Evolutionary conservation across 2,797 vertebrate genomes (phyloP).

Genomic region (Mormyrops attenuatus): DNA sequence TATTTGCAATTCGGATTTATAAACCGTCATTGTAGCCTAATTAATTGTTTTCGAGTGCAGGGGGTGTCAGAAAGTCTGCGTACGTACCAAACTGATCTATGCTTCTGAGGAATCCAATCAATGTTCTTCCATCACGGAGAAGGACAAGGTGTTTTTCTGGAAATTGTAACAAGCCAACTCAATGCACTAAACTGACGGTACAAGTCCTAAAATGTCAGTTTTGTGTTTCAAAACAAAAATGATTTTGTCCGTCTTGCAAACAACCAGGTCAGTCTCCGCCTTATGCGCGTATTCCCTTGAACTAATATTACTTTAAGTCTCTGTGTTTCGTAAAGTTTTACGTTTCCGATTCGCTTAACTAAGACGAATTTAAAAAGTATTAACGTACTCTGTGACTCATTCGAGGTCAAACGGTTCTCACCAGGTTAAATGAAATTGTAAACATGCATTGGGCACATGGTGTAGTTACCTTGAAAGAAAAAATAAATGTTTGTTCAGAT

Average conservation of each 20-base stretch:
- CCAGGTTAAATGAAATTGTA: background rate
- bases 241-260: background rate
- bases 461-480: background rate
- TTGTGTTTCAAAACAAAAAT: background rate
- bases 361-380: background rate
- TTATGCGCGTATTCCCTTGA: background rate
- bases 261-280: background rate
- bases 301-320: background rate
- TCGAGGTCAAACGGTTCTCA: slow-evolving; percentile 1
- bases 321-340: background rate
- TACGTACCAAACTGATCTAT: slow-evolving; percentile 93
- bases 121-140: slow-evolving; percentile 86
- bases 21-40: background rate
- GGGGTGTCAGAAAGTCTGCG: background rate
- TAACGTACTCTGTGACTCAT: background rate
- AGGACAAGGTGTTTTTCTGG: slow-evolving; percentile 92
- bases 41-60: background rate
- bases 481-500: slow-evolving; percentile 7
- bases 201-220: background rate
- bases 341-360: background rate
- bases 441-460: background rate
- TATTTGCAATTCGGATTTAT: background rate
- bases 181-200: background rate
- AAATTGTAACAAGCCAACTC: slow-evolving; percentile 1
- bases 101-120: slow-evolving; percentile 91